Percentiles rank a stretch among this genome's conserved stretches.
phyloP scores from a whole-genome alignment of 1,140 invertebrate species.

The Bombus waltoni region DNA sequence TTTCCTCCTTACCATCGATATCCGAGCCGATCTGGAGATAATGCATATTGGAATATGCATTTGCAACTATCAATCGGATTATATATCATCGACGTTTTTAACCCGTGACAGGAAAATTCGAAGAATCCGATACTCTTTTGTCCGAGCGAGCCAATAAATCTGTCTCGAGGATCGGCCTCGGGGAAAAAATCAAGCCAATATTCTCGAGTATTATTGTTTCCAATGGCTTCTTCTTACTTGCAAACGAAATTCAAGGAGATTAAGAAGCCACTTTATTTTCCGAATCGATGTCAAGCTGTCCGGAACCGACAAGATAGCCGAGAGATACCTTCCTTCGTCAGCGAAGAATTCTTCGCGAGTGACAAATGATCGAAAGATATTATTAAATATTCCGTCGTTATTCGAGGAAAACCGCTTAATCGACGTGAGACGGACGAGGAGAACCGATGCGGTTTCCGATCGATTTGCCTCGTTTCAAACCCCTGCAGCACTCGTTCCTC shows the following conservation, averaged over 20 bases:
- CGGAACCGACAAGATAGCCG: background rate
- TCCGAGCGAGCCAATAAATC: background rate
- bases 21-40: no score
- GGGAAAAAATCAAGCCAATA: background rate
- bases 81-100: background rate
- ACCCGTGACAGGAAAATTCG: background rate
- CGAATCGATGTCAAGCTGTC: conserved; percentile 9
- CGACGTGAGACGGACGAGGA: background rate
- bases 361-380: conserved; percentile 15
- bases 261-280: background rate
- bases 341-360: background rate
- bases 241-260: conserved; percentile 1
- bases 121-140: background rate
- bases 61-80: background rate
- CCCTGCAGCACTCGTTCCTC: no score
- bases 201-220: background rate
- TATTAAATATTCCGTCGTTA: conserved; percentile 15
- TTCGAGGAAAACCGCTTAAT: background rate
- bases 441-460: conserved; percentile 11
- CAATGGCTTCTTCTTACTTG: conserved; percentile 3
- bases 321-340: background rate
- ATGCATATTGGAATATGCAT: no score
- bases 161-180: background rate
- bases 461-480: background rate
- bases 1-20: background rate